Base-by-base conservation (phyloP, 2,888 invertebrate species). In the Lottia scabra region DNA sequence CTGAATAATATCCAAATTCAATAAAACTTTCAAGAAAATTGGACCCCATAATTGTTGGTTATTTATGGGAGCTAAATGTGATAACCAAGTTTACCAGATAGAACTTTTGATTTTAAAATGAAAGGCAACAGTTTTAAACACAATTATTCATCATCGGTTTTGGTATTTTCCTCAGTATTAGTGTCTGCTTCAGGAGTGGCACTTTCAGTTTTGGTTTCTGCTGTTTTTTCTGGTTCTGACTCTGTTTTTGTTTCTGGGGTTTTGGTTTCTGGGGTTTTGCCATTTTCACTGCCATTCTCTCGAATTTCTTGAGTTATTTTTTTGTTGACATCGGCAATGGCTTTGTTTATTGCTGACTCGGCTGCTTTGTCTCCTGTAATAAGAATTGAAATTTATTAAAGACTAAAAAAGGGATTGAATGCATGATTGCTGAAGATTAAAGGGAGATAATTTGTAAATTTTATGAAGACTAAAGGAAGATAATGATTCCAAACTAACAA, bases 331-430 rank as follows among this genome's bases (percentile, higher is more conserved):
- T 88, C 88, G 44, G 84, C 84, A 27, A 89, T 84, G 43, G 89
- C 89, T 72, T 84, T 85, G 68, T 83, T 84, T 38, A 89, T 89
- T 67, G 88, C 89, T 13, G 77, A 74, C 73, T 87, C 84, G 13
- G 89, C 89, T 68, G 84, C 81, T n/a, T 71, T 73, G 71, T 89
- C 87, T 72, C 78, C 85, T 85, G 72, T 0, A 71, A 72, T 23
- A 38, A 48, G 13, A 44, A 15, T 23, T 45, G 15, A 19, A 16
- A 69, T 15, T 16, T n/a, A n/a, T n/a, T n/a, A n/a, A n/a, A n/a
- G n/a, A n/a, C n/a, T n/a, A n/a, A n/a, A n/a, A n/a, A n/a, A n/a
- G n/a, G n/a, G n/a, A n/a, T n/a, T n/a, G n/a, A n/a, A n/a, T n/a
- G n/a, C n/a, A n/a, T n/a, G n/a, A n/a, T n/a, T n/a, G n/a, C n/a